Percentiles rank a stretch among this genome's conserved stretches.
Conservation (phyloP, 1,140 invertebrate genomes). For the Berghia stephanieae region DNA sequence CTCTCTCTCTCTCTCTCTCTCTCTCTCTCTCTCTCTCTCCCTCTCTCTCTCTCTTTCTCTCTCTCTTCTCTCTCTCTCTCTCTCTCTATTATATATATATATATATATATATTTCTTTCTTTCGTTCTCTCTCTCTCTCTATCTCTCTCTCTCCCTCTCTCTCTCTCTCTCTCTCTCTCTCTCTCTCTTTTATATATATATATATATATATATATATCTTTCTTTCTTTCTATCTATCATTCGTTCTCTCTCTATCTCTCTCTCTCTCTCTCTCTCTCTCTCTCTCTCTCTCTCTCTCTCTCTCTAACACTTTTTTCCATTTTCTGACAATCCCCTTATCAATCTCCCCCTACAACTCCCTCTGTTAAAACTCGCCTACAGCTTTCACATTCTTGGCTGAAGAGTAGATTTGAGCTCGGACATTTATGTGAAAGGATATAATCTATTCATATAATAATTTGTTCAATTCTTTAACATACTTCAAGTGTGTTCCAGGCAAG, state of each 20-base stretch:
- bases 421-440: no score
- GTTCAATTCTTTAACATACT: no score
- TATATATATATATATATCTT: no score
- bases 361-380: no score
- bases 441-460: no score
- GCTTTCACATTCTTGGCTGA: no score
- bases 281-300: conserved; percentile 21
- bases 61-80: conserved; percentile 4
- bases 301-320: not conserved
- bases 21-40: not conserved
- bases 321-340: not conserved
- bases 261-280: conserved; percentile 21
- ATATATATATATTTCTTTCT: no score
- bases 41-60: conserved; percentile 1
- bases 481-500: no score
- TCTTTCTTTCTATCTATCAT: not conserved
- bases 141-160: not conserved
- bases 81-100: no score
- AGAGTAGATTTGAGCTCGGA: no score
- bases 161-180: not conserved
- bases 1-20: conserved; percentile 11
- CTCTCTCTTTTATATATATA: conserved; percentile 18
- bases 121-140: not conserved
- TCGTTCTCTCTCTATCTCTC: not conserved
- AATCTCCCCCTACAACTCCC: no score